phyloP scores from a whole-genome alignment of 2,113 vertebrate genomes.

The Rhineura floridana region DNA sequence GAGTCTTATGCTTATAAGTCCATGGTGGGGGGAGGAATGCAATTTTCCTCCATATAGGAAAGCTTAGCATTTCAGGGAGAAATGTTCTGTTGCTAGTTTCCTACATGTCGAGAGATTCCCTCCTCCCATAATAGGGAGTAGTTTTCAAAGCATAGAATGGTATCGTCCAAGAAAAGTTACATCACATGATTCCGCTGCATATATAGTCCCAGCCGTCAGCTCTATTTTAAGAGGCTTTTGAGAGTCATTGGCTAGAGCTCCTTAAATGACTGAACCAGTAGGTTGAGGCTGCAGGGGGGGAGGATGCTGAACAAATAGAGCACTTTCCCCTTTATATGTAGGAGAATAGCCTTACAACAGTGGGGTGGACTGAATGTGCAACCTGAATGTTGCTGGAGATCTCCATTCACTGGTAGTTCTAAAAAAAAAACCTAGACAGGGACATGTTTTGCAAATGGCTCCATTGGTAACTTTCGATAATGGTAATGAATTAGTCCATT shows the following conservation, averaged over 20 bases:
- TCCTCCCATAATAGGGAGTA: not conserved
- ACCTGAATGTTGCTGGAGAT: not conserved
- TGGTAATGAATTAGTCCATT: not conserved
- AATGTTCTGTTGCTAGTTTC: not conserved
- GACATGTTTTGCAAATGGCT: not conserved
- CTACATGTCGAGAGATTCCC: not conserved
- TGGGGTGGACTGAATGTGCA: not conserved
- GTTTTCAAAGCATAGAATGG: not conserved
- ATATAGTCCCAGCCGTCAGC: not conserved
- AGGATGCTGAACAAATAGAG: too few relatives aligned
- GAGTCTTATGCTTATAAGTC: not conserved
- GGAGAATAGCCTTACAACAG: not conserved
- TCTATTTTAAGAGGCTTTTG: not conserved
- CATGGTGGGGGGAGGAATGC: not conserved
- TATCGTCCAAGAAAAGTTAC: not conserved
- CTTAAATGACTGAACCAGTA: not conserved
- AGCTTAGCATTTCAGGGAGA: not conserved
- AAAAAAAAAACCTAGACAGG: not conserved
- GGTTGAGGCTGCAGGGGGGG: not conserved
- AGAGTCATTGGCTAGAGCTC: not conserved
- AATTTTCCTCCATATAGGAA: not conserved
- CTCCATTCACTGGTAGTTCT: not conserved
- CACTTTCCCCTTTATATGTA: not conserved
- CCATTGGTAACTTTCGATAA: not conserved
- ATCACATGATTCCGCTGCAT: not conserved